Evolutionary conservation across 1,140 invertebrate genomes (phyloP).

Genomic region (Dermatophagoides farinae): DNA sequence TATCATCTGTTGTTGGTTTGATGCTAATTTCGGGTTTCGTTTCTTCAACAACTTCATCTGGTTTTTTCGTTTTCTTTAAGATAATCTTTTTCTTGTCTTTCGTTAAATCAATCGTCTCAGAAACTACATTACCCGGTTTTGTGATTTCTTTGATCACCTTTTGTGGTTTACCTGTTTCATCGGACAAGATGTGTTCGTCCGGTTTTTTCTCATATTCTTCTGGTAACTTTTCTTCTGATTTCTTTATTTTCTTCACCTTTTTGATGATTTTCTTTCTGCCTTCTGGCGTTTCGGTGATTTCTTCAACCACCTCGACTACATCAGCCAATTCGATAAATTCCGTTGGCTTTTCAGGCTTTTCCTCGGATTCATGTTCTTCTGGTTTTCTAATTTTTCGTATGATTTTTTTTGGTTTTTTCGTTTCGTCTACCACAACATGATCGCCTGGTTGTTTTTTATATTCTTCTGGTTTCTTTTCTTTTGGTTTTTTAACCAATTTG

Average conservation of each 20-base stretch:
- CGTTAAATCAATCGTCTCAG: slow-evolving; percentile 14
- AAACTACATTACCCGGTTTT: neutral
- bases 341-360: too few species aligned
- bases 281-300: too few species aligned
- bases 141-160: neutral
- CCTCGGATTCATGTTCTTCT: neutral
- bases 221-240: slow-evolving; percentile 18
- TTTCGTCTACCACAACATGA: slow-evolving; percentile 19
- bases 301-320: too few species aligned
- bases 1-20: slow-evolving; percentile 18
- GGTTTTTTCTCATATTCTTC: slow-evolving; percentile 18
- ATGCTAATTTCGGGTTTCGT: slow-evolving; percentile 15
- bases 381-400: neutral
- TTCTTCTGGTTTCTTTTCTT: too few species aligned
- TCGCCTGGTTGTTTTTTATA: too few species aligned
- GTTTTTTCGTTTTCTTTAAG: neutral
- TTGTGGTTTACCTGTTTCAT: slow-evolving; percentile 23
- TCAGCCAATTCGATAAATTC: too few species aligned
- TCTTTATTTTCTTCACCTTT: neutral
- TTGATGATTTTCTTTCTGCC: neutral
- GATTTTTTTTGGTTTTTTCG: slow-evolving; percentile 17
- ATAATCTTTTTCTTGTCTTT: slow-evolving; percentile 22
- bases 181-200: too few species aligned
- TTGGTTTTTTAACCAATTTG: too few species aligned
- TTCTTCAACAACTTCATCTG: slow-evolving; percentile 24